phyloP scores from a whole-genome alignment of 2,113 vertebrate genomes.

The Ammodytes marinus region DNA sequence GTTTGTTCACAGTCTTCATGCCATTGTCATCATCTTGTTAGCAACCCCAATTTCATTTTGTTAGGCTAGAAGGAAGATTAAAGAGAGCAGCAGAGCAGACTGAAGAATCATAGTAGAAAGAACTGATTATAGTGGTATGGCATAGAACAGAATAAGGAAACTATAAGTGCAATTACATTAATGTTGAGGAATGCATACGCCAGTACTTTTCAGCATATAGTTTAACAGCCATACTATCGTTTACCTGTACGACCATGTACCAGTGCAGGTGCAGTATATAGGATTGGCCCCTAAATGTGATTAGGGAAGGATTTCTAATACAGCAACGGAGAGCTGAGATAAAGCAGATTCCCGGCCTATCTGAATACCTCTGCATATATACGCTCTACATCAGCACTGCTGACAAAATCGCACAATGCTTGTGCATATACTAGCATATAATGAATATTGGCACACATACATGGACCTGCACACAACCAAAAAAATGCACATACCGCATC shows the following conservation, averaged over 20 bases:
- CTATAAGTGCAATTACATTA: neutral
- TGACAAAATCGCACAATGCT: constrained; percentile 33
- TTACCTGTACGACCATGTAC: constrained; percentile 28
- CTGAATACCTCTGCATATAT: constrained; percentile 40
- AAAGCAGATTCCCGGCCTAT: constrained; percentile 42
- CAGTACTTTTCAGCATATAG: constrained; percentile 19
- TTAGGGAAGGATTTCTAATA: constrained; percentile 47
- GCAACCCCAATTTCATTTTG: neutral
- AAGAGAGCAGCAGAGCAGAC: neutral
- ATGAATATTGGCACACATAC: constrained; percentile 34
- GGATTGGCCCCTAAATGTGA: constrained; percentile 39
- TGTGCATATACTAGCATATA: constrained; percentile 33
- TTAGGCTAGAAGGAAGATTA: neutral
- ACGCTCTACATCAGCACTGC: constrained; percentile 43
- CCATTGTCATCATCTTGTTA: constrained; percentile 10
- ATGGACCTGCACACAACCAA: constrained; percentile 22
- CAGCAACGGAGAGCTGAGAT: constrained; percentile 51
- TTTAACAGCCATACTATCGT: constrained; percentile 8
- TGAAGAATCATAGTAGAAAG: neutral
- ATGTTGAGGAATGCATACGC: constrained; percentile 19
- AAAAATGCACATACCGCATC: constrained; percentile 25
- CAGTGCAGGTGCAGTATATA: constrained; percentile 27
- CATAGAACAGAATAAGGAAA: neutral
- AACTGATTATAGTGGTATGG: neutral
- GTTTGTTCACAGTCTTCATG: neutral